Percentiles rank a stretch among this genome's conserved stretches.
These are phyloP conservation scores for Biston betularia DNA, from an alignment of 2,888 invertebrate genomes.

Conservation along the genomic window DNA sequence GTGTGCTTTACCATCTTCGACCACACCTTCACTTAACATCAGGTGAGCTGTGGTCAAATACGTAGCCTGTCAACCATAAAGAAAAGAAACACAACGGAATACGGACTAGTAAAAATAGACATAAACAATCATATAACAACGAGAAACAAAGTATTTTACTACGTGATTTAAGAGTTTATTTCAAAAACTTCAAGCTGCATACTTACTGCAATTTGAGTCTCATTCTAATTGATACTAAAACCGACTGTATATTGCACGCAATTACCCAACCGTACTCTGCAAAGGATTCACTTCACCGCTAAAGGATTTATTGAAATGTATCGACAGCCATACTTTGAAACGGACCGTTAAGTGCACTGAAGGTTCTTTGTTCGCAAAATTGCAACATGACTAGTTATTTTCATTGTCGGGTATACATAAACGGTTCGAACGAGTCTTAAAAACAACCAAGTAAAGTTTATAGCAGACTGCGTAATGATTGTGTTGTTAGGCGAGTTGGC, in stretches of 20 bases:
- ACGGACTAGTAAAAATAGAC: background rate
- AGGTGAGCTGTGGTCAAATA: no score
- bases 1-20: no score
- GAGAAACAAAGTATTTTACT: conserved; percentile 1
- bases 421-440: conserved; percentile 3
- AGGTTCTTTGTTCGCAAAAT: conserved; percentile 55
- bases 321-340: conserved; percentile 62
- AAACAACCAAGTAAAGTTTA: background rate
- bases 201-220: conserved; percentile 1
- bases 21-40: no score
- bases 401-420: conserved; percentile 32
- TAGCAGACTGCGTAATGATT: background rate
- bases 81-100: background rate
- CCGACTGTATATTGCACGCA: conserved; percentile 43
- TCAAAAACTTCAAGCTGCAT: background rate
- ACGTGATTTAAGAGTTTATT: conserved; percentile 1
- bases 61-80: no score
- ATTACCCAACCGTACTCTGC: conserved; percentile 48
- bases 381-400: conserved; percentile 49
- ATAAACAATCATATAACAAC: background rate
- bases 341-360: conserved; percentile 51
- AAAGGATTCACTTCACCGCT: conserved; percentile 46
- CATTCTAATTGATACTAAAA: conserved; percentile 23
- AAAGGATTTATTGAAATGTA: conserved; percentile 60
- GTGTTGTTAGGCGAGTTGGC: no score